Evolutionary conservation across 2,888 invertebrate species (phyloP), one percentile per base, ranked within the genome.

Genomic region (Allolobophora icterica): DNA sequence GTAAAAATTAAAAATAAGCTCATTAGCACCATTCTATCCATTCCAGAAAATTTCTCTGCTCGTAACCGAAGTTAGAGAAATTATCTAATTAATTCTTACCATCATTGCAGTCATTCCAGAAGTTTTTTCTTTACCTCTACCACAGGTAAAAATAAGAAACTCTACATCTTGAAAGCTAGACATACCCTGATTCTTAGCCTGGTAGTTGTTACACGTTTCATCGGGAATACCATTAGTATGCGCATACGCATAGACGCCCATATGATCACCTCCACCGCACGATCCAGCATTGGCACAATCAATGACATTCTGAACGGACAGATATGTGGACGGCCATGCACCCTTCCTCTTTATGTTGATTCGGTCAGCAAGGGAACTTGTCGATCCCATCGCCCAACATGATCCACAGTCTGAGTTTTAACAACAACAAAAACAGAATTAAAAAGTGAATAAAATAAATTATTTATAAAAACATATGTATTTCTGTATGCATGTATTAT

Each of bases 121-220:
- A 52, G 42, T 1, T 42, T 42, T 3, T 52, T 52, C 38, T 52
- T 24, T 52, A 52, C 52, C 71, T 30, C 52, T 2, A 24, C 0
- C 1, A 71, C 6, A 71, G 13, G 2, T 11, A 13, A 8, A 71
- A 30, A 71, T 17, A 8, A 71, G n/a, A 71, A 8, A 30, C 13
- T 71, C 11, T 17, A 71, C 30, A 17, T n/a, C 13, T 3, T 38
- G 38, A 38, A 38, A 38, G 38, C 38, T 38, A 38, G 8, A 71
- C 71, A 71, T 71, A 95, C 95, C 94, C 94, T 95, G 95, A 92
- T 96, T 94, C 90, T 95, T 95, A 24, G 96, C 96, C 92, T 96
- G 96, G 93, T 96, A 96, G 94, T 96, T 96, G 93, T 96, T 96
- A 93, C 96, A 96, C 1, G 96, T 96, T 92, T 96, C 96, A 93